A percentile compares a stretch with the other conserved stretches of the same genome.
Evolutionary conservation across 2,888 invertebrate genomes (phyloP).

Genomic region (Fragum whitleyi): DNA sequence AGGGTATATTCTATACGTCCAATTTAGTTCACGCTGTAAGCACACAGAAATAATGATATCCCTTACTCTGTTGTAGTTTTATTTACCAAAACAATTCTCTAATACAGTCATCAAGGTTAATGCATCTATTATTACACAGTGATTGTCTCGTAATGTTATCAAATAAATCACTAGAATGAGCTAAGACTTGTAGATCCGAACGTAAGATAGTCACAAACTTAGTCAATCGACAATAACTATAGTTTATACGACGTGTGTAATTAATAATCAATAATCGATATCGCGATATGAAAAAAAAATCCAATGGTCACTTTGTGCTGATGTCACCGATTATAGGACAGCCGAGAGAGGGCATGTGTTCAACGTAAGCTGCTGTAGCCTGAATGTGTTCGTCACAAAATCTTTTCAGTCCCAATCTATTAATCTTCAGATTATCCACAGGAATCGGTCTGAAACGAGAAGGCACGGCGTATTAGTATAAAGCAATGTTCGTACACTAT

Average conservation of each 20-base stretch:
- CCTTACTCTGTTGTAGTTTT: not conserved
- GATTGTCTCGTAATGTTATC: conserved; percentile 11
- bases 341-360: no score
- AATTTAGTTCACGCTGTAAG: conserved; percentile 18
- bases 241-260: not conserved
- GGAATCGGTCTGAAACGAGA: not conserved
- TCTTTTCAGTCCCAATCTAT: no score
- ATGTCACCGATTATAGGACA: not conserved
- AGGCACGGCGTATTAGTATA: not conserved
- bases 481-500: conserved; percentile 1
- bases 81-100: not conserved
- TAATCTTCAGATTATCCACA: not conserved
- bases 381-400: no score
- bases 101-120: conserved; percentile 14
- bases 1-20: not conserved
- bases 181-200: conserved; percentile 1
- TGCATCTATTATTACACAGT: conserved; percentile 8
- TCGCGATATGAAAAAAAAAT: not conserved
- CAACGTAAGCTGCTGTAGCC: no score
- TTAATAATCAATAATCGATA: not conserved
- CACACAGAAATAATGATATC: not conserved
- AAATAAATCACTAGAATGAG: conserved; percentile 5
- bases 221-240: not conserved
- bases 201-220: not conserved
- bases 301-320: not conserved